Percentiles rank a stretch among this genome's conserved stretches.
These are phyloP conservation scores for Tethea ocularis DNA, from an alignment of 2,888 invertebrate genomes.

Conservation along the genomic window DNA sequence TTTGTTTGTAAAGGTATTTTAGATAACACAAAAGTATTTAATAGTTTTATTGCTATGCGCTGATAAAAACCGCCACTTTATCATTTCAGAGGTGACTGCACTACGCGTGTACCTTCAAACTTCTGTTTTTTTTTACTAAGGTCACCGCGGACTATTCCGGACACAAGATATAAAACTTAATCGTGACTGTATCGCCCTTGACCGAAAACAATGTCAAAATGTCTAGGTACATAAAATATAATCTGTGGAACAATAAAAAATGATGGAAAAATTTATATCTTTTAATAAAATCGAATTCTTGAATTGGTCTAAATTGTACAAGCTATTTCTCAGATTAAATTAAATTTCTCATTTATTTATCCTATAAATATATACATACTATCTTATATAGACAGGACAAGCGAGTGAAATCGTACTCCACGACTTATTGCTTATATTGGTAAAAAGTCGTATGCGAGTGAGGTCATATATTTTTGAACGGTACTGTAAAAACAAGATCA, in stretches of 20 bases:
- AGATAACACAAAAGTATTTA: neutral
- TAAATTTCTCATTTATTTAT: too few species aligned
- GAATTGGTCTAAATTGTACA: too few species aligned
- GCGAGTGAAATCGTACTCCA: too few species aligned
- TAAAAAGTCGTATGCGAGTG: too few species aligned
- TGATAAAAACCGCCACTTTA: conserved; percentile 1
- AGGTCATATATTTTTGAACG: too few species aligned
- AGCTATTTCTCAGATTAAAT: too few species aligned
- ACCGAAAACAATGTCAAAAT: conserved; percentile 21
- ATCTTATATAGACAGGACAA: too few species aligned
- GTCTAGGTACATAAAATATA: conserved; percentile 4
- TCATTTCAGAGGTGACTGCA: conserved; percentile 6
- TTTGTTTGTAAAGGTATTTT: neutral
- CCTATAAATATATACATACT: too few species aligned
- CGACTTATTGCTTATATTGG: too few species aligned
- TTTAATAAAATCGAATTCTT: too few species aligned
- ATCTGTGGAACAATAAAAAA: neutral
- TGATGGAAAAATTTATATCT: neutral
- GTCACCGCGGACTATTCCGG: conserved; percentile 14
- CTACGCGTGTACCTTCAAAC: conserved; percentile 3
- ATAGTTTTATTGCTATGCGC: neutral
- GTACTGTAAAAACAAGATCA: too few species aligned
- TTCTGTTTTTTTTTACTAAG: conserved; percentile 16
- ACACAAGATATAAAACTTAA: conserved; percentile 6
- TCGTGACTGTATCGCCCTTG: conserved; percentile 19